Conservation (phyloP, 2,888 invertebrate genomes). For the Sipha maydis region DNA sequence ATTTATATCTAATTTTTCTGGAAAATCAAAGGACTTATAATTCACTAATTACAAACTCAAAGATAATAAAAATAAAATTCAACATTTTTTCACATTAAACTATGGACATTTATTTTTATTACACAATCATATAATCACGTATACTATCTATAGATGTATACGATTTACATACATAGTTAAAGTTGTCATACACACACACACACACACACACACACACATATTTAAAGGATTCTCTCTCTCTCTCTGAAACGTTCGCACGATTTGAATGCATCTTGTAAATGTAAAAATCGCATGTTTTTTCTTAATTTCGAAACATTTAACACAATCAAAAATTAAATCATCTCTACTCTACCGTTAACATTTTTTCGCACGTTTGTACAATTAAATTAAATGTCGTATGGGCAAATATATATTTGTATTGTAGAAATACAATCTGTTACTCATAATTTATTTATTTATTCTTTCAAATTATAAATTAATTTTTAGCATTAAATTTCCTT, state of each 20-base stretch:
- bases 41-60: neutral
- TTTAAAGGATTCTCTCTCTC: neutral
- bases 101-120: neutral
- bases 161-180: neutral
- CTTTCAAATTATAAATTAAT: neutral
- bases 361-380: neutral
- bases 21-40: neutral
- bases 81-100: neutral
- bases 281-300: conserved; percentile 21
- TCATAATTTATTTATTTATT: neutral
- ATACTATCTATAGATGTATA: neutral
- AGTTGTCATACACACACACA: conserved; percentile 1
- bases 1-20: neutral
- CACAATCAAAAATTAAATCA: conserved; percentile 32
- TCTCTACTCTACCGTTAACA: conserved; percentile 8
- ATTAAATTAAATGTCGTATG: neutral
- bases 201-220: neutral
- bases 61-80: neutral
- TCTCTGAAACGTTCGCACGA: conserved; percentile 27
- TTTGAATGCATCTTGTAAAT: conserved; percentile 10
- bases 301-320: conserved; percentile 35
- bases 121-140: neutral
- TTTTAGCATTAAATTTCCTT: neutral
- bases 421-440: neutral
- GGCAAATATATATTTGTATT: neutral